Evolutionary conservation across 2,113 vertebrate genomes (phyloP), one percentile per base, ranked within the genome.

Genomic region (Hippocampus abdominalis): DNA sequence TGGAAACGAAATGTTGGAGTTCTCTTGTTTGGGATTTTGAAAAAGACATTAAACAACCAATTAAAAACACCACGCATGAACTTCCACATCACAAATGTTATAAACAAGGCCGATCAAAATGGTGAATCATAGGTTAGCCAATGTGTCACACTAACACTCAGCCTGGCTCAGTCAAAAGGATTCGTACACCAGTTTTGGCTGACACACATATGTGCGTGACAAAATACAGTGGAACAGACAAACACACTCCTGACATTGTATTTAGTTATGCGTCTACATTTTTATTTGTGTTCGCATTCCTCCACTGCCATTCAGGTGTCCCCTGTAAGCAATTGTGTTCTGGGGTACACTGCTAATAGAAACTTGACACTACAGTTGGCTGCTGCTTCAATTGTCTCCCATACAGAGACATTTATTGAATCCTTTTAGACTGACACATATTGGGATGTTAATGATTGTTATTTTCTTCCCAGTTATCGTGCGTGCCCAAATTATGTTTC

Each of bases 111-210:
- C 40, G 57, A 63, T 44, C 49, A 46, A 21, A 49, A 7, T 53
- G 54, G 74, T 88, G 86, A 88, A 44, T 90, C 87, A 90, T 79
- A 84, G 76, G 75, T 86, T 78, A 78, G 78, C 67, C 10, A 48
- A 65, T 76, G 78, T 23, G 48, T 86, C 73, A 73, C 49, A 23
- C 72, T 69, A 71, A 64, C 56, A 80, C 66, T 80, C 56, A 68
- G 60, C 53, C 48, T 3, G 0, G 39, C 1, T 66, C 13, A 9
- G 48, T 68, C 64, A 68, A 57, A 76, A 72, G 48, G 42, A 59
- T 71, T 49, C 67, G 56, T 53, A 65, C 12, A 65, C 64, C 62
- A 48, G 40, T 65, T 65, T 29, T 65, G 64, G 25, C 42, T 20
- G 8, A 48, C 64, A 42, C 23, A 46, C 4, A 21, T 63, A 68